A percentile compares a stretch with the other conserved stretches of the same genome.
Evolutionary conservation across 2,113 vertebrate species (phyloP).

Genomic region (Poeciliopsis turrubarensis): DNA sequence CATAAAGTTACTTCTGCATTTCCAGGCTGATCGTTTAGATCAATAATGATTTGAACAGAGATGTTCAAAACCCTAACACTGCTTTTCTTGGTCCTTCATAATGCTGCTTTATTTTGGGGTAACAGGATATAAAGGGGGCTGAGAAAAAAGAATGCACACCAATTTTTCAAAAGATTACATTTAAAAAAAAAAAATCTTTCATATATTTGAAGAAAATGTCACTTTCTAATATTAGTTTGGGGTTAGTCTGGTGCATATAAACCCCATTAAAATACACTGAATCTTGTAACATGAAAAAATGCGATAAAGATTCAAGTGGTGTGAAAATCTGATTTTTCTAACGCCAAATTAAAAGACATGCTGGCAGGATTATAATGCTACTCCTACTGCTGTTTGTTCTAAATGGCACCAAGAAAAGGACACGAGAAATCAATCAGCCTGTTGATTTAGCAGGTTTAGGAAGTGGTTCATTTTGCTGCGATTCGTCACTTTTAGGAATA

Average conservation of each 20-base stretch:
- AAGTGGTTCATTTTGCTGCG: background rate
- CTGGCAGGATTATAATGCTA: no score
- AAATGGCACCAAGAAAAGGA: background rate
- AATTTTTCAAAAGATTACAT: no score
- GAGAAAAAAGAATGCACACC: no score
- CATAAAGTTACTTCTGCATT: background rate
- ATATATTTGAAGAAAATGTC: no score
- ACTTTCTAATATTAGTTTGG: background rate
- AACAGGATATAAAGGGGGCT: no score
- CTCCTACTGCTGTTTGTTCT: background rate
- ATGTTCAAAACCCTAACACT: no score
- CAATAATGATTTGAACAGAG: no score
- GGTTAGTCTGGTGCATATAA: background rate
- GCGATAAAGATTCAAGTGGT: background rate
- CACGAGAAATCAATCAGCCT: background rate
- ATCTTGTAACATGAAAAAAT: background rate
- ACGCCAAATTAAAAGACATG: no score
- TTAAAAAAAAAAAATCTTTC: no score
- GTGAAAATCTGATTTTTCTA: background rate
- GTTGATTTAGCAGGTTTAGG: background rate
- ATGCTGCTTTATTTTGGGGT: no score
- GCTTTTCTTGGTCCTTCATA: no score
- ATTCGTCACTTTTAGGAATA: background rate
- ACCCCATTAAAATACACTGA: background rate
- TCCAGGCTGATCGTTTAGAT: background rate